Conservation (phyloP, 2,113 vertebrate genomes). For the Zootoca vivipara region DNA sequence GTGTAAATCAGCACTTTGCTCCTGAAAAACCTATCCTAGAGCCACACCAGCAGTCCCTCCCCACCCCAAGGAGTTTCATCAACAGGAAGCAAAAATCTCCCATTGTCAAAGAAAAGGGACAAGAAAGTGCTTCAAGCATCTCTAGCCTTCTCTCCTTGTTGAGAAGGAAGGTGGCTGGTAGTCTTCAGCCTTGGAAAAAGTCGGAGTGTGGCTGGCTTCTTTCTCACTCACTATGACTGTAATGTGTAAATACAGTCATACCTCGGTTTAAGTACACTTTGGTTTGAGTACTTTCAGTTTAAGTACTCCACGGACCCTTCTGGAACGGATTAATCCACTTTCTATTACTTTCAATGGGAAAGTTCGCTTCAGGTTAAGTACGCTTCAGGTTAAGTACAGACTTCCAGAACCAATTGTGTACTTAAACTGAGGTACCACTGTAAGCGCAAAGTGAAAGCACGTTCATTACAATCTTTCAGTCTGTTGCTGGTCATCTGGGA, state of each 20-base stretch:
- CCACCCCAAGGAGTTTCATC: no score
- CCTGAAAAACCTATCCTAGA: not conserved
- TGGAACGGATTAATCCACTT: no score
- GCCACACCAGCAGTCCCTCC: no score
- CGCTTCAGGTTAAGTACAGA: no score
- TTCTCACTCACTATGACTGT: not conserved
- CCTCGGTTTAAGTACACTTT: no score
- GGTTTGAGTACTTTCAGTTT: no score
- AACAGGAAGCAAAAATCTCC: not conserved
- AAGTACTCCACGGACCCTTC: no score
- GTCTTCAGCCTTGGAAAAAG: not conserved
- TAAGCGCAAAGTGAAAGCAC: not conserved
- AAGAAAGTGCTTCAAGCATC: no score
- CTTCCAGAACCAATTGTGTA: no score
- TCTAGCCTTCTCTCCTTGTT: not conserved
- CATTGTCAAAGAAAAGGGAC: not conserved
- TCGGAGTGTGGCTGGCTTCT: not conserved
- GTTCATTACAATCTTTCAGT: not conserved
- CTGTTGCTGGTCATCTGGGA: not conserved
- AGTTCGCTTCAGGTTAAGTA: no score
- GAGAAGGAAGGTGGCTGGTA: not conserved
- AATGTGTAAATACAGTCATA: not conserved
- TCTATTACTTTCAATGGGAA: no score
- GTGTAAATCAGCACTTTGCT: conserved; percentile 50
- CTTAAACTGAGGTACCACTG: no score